A percentile compares a stretch with the other conserved stretches of the same genome.
Evolutionary conservation across 2,113 vertebrate species (phyloP).

Genomic region (Rattus norvegicus): GRCr8 NC_086037.1:46036001-46036500

Average conservation of each 20-base stretch:
- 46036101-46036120: neutral
- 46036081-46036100: neutral
- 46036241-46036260: neutral
- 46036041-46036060: neutral
- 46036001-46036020: neutral
- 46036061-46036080: neutral
- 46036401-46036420: neutral
- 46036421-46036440: neutral
- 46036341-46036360: neutral
- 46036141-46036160: neutral
- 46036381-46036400: neutral
- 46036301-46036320: neutral
- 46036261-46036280: neutral
- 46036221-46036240: neutral
- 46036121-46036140: neutral
- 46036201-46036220: neutral
- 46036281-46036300: neutral
- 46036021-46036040: neutral
- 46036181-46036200: neutral
- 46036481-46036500: neutral
- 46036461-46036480: neutral
- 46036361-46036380: neutral
- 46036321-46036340: neutral
- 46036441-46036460: neutral
- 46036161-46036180: neutral